Evolutionary conservation across 2,888 invertebrate species (phyloP).

Genomic region (Amiota minor): DNA sequence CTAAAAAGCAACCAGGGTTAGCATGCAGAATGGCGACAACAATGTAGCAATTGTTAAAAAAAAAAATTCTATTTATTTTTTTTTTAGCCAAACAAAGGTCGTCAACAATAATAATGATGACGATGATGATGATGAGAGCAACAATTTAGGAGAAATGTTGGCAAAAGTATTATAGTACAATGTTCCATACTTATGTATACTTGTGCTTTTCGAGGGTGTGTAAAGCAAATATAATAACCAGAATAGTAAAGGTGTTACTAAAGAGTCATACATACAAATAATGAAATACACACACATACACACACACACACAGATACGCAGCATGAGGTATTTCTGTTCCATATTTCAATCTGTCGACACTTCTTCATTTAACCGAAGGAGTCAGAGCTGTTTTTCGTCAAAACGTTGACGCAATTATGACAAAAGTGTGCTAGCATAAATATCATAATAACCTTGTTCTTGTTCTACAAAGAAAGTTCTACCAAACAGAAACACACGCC

Average conservation of each 20-base stretch:
- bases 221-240: constrained; percentile 31
- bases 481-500: background rate
- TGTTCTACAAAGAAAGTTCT: constrained; percentile 28
- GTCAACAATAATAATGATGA: no score
- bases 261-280: constrained; percentile 35
- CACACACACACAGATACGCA: background rate
- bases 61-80: no score
- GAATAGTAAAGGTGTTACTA: constrained; percentile 31
- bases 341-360: constrained; percentile 66
- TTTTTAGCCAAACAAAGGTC: no score
- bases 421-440: constrained; percentile 64
- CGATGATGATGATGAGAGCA: background rate
- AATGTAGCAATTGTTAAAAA: no score
- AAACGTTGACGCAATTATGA: constrained; percentile 62
- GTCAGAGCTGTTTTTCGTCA: constrained; percentile 36
- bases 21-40: constrained; percentile 38
- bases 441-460: constrained; percentile 59
- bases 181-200: constrained; percentile 28
- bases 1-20: constrained; percentile 5
- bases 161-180: no score
- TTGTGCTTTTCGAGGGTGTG: constrained; percentile 26
- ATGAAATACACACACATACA: no score
- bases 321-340: constrained; percentile 44
- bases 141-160: background rate
- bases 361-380: constrained; percentile 49